Evolutionary conservation across 2,113 vertebrate genomes (phyloP), one percentile per base, ranked within the genome.

Genomic region (Atrichornis clamosus): DNA sequence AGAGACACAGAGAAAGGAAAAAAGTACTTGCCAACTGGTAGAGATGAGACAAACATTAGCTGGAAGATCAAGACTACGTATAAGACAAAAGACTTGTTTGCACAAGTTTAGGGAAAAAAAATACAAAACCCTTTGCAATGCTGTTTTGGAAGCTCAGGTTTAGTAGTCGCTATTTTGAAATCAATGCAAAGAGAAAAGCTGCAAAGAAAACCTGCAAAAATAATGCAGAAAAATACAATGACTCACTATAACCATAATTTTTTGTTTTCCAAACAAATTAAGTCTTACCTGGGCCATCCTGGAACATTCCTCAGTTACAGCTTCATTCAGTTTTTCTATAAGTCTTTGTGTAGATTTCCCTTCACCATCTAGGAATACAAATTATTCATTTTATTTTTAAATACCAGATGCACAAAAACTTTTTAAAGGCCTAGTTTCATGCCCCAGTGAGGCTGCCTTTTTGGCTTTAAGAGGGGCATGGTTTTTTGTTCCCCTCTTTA

Each of bases 241-340:
- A 82, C 21, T 91, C 41, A 74, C 5, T 28, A 12, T n/a, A 81
- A 15, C 13, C 8, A 26, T 23, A 8, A 55, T 17, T 41, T 44
- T 77, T 70, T 7, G 2, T 33, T 85, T 93, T 67, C 62, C 91
- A 65, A 41, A 13, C 39, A 41, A 41, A 41, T 41, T 42, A 84
- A 74, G 15, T 65, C 93, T 97, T 95, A 98, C 98, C 98, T 98
- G 96, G 88, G 84, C 91, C 62, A 99, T 96, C 33, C 97, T 97
- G 84, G 91, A 97, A 96, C 98, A 99, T 94, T 99, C 99, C 70
- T 98, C 97, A 84, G 98, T 98, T 55, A 99, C 95, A 62, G 96
- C 97, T 95, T 98, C 97, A 53, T 96, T 97, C 93, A 99, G 91
- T 93, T 97, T 97, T 84, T 97, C 97, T 95, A 98, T 95, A 59